Percentiles rank a stretch among this genome's conserved stretches.
Evolutionary conservation across 2,888 invertebrate genomes (phyloP).

Genomic region (Xylota sylvarum): DNA sequence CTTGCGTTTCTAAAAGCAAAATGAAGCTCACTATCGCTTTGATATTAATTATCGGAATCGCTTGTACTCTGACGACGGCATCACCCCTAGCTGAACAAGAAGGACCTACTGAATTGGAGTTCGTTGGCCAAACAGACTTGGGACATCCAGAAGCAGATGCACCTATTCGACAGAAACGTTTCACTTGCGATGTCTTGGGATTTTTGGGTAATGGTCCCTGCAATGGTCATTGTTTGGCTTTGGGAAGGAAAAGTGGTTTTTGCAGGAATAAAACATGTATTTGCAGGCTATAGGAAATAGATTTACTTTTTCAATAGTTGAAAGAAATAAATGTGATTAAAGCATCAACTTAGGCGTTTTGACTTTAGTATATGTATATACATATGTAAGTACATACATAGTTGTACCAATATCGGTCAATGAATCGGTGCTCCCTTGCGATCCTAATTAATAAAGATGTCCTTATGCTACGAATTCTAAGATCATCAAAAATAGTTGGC

Average conservation of each 20-base stretch:
- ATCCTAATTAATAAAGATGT: no score
- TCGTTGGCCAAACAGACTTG: neutral
- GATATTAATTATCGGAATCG: slow-evolving; percentile 49
- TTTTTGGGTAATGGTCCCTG: slow-evolving; percentile 79
- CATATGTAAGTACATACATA: no score
- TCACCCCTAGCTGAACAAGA: slow-evolving; percentile 18
- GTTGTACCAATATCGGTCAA: no score
- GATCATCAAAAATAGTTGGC: no score
- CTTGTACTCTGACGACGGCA: slow-evolving; percentile 52
- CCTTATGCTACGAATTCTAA: no score
- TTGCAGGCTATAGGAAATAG: slow-evolving; percentile 78
- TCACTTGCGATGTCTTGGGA: slow-evolving; percentile 7
- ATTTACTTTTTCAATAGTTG: no score
- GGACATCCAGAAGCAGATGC: neutral
- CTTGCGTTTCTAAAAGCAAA: neutral
- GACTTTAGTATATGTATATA: no score
- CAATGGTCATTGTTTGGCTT: slow-evolving; percentile 83
- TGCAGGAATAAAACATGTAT: slow-evolving; percentile 82
- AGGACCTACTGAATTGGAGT: neutral
- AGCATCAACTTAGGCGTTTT: no score
- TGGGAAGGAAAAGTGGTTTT: slow-evolving; percentile 83
- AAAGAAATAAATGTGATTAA: no score
- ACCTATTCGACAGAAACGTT: slow-evolving; percentile 3
- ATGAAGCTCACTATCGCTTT: slow-evolving; percentile 53
- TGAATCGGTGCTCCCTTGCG: no score